Conservation (phyloP, 2,888 invertebrate species). For the Perizoma flavofasciatum region DNA sequence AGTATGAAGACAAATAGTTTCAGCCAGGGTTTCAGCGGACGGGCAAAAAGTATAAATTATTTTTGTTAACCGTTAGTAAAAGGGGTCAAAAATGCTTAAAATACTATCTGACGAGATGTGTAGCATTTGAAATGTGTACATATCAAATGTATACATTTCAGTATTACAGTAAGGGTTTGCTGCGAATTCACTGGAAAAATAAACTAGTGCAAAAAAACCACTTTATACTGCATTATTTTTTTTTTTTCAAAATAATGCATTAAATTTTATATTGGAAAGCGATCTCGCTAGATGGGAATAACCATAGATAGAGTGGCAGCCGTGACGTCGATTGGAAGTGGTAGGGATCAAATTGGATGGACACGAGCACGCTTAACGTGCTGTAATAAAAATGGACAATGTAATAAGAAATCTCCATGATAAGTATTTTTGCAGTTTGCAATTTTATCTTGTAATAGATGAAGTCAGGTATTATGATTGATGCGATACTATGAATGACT, state of each 20-base stretch:
- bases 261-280: conserved; percentile 24
- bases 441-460: conserved; percentile 41
- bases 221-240: conserved; percentile 2
- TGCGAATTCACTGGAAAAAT: too few species aligned
- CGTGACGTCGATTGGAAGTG: conserved; percentile 24
- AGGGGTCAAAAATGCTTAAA: neutral
- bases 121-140: too few species aligned
- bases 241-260: conserved; percentile 14
- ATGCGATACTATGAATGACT: too few species aligned
- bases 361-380: conserved; percentile 30
- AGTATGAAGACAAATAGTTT: conserved; percentile 62
- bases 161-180: too few species aligned
- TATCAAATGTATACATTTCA: too few species aligned
- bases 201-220: neutral
- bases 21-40: conserved; percentile 18
- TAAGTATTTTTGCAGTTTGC: conserved; percentile 44
- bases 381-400: conserved; percentile 58
- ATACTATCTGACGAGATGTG: too few species aligned
- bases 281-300: conserved; percentile 22
- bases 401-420: conserved; percentile 64
- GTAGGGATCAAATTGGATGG: conserved; percentile 39
- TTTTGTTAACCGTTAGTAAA: conserved; percentile 15
- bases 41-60: conserved; percentile 32
- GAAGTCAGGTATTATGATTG: neutral
- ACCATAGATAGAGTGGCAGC: conserved; percentile 24